Conservation (phyloP, 2,888 invertebrate species). For the Erebia aethiops region DNA sequence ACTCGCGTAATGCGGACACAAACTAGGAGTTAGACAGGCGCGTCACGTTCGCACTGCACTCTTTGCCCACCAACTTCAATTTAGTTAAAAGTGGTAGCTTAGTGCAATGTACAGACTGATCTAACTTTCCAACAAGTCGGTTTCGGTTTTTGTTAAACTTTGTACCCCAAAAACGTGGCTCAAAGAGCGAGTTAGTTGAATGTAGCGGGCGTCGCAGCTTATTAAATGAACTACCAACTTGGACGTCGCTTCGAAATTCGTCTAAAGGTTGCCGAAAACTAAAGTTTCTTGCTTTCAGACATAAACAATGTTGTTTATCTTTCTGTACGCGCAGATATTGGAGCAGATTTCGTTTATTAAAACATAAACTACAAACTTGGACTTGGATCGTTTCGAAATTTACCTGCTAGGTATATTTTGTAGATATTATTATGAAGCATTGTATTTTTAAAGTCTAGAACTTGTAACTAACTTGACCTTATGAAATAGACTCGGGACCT, state of each 20-base stretch:
- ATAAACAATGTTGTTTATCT: background rate
- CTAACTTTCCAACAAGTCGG: slow-evolving; percentile 61
- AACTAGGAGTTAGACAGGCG: slow-evolving; percentile 66
- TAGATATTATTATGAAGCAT: no score
- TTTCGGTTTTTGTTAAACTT: slow-evolving; percentile 51
- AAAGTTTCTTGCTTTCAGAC: background rate
- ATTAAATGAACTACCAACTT: slow-evolving; percentile 38
- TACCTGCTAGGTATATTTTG: no score
- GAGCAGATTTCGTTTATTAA: no score
- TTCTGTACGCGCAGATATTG: no score
- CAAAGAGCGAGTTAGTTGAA: slow-evolving; percentile 39
- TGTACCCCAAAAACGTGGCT: slow-evolving; percentile 51
- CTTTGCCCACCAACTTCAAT: slow-evolving; percentile 75
- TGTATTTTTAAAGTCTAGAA: no score
- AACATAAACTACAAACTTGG: no score
- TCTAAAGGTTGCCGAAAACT: slow-evolving; percentile 6
- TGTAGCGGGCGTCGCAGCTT: slow-evolving; percentile 40
- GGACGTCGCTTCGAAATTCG: slow-evolving; percentile 1
- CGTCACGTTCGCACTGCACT: slow-evolving; percentile 65
- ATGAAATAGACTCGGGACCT: no score
- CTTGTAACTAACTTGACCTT: no score
- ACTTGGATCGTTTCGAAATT: no score
- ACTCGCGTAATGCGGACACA: slow-evolving; percentile 67
- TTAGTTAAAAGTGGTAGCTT: slow-evolving; percentile 77
- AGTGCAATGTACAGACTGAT: slow-evolving; percentile 62